Percentiles rank a stretch among this genome's conserved stretches.
phyloP scores from a whole-genome alignment of 2,797 vertebrate species.

The Ammospiza maritima region DNA sequence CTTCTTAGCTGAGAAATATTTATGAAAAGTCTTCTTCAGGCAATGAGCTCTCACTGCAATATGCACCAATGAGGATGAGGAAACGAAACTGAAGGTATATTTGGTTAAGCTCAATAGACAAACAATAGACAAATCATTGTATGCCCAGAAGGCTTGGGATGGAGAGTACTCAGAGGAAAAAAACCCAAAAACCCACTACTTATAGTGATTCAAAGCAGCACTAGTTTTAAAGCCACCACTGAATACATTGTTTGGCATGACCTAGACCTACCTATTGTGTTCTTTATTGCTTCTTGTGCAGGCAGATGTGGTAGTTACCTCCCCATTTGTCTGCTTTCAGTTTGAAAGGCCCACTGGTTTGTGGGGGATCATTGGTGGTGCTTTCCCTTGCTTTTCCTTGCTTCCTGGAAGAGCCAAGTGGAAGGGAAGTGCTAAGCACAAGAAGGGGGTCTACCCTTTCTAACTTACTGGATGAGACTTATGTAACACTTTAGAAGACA shows the following conservation, averaged over 20 bases:
- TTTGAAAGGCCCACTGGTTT: not conserved
- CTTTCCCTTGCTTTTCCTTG: not conserved
- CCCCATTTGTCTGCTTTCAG: not conserved
- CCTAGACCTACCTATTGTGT: not conserved
- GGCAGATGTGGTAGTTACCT: rapidly evolving
- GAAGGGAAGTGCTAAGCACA: not conserved
- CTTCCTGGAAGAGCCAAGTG: not conserved
- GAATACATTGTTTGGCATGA: not conserved
- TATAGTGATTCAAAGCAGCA: not conserved
- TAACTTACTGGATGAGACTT: not conserved
- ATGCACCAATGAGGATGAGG: not conserved
- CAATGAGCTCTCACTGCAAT: not conserved
- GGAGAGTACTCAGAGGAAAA: not conserved
- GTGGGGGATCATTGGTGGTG: not conserved
- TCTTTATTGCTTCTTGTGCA: not conserved
- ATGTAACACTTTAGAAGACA: not conserved
- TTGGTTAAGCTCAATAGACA: not conserved
- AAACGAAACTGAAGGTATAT: not conserved
- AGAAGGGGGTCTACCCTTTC: not conserved
- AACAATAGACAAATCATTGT: not conserved
- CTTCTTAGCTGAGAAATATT: not conserved
- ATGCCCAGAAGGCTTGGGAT: not conserved
- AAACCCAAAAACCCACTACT: rapidly evolving
- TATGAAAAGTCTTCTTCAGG: not conserved
- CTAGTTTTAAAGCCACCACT: not conserved